These are phyloP conservation scores for Catostylus mosaicus DNA, from an alignment of 30 jellyfish, hydroid and myxozoan genomes.

Conservation along the genomic window DNA sequence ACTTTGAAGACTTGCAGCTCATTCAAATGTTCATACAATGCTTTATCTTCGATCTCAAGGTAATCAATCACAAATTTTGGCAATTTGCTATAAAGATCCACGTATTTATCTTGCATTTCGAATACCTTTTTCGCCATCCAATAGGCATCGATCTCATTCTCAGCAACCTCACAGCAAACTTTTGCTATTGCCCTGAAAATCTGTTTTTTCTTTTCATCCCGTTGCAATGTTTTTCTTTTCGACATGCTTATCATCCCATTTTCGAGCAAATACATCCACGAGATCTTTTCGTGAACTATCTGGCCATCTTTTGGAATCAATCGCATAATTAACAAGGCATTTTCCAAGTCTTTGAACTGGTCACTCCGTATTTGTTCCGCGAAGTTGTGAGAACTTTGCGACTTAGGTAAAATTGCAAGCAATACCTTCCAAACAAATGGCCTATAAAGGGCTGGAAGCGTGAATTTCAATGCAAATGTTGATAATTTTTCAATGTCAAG, in stretches of 20 bases:
- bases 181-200: conserved; percentile 80
- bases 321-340: conserved; percentile 77
- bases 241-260: conserved; percentile 86
- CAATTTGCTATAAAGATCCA: conserved; percentile 69
- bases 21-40: conserved; percentile 81
- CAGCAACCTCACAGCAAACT: conserved; percentile 76
- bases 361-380: conserved; percentile 62
- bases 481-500: conserved; percentile 75
- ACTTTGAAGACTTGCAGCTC: conserved; percentile 86
- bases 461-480: conserved; percentile 76
- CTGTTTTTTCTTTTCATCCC: conserved; percentile 77
- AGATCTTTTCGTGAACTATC: conserved; percentile 51
- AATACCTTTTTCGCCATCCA: conserved; percentile 85
- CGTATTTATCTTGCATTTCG: conserved; percentile 78
- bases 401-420: conserved; percentile 78
- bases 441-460: conserved; percentile 82
- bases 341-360: conserved; percentile 73
- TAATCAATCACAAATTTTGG: conserved; percentile 83
- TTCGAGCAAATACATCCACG: conserved; percentile 88
- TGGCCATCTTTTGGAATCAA: conserved; percentile 65
- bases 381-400: conserved; percentile 63
- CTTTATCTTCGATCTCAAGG: conserved; percentile 86
- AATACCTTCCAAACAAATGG: conserved; percentile 91
- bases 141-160: conserved; percentile 80
- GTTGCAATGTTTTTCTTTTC: conserved; percentile 54